Evolutionary conservation across 2,888 invertebrate genomes (phyloP).

Genomic region (Erebia epiphron): DNA sequence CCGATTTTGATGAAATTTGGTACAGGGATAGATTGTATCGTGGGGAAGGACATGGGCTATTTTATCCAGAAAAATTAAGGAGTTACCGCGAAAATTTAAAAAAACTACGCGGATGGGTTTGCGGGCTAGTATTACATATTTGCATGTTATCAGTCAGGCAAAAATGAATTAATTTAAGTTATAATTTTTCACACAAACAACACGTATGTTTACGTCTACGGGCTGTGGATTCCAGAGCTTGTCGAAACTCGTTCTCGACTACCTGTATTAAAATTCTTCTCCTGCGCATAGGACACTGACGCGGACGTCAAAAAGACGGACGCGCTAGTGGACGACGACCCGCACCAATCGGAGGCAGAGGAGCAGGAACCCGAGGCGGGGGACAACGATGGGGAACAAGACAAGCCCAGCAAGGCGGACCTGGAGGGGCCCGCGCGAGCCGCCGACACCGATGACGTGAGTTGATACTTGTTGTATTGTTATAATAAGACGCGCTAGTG

Average conservation of each 20-base stretch:
- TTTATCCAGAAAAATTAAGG: too few species aligned
- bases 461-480: background rate
- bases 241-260: background rate
- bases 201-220: too few species aligned
- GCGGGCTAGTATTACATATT: too few species aligned
- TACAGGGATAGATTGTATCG: too few species aligned
- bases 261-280: background rate
- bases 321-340: constrained; percentile 85
- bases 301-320: constrained; percentile 88
- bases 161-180: too few species aligned
- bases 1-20: too few species aligned
- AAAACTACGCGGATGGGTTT: too few species aligned
- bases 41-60: too few species aligned
- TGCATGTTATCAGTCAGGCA: too few species aligned
- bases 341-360: constrained; percentile 67
- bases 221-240: too few species aligned
- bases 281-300: constrained; percentile 55
- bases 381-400: constrained; percentile 47
- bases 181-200: too few species aligned
- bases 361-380: constrained; percentile 30
- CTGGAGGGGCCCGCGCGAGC: constrained; percentile 48
- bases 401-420: constrained; percentile 53
- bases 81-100: too few species aligned
- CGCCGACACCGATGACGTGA: constrained; percentile 43
- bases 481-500: constrained; percentile 85